Percentiles rank a stretch among this genome's conserved stretches.
Conservation (phyloP, 2,797 vertebrate genomes). For the Eutrigla gurnardus region DNA sequence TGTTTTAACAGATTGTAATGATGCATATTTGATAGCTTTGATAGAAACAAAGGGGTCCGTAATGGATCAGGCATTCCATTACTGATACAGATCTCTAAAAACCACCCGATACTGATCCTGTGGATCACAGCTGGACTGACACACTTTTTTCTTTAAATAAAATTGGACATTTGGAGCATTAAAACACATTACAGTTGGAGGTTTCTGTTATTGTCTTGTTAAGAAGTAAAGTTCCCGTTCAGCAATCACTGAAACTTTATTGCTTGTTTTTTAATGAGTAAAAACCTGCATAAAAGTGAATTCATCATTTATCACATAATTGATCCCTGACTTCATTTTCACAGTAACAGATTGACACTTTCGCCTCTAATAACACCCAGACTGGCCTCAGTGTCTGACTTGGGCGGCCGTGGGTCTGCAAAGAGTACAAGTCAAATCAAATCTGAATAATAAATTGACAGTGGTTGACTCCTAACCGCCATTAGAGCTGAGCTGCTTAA, state of each 20-base stretch:
- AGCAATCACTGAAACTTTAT: background rate
- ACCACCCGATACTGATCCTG: too few relatives aligned
- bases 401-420: background rate
- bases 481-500: slow-evolving; percentile 28
- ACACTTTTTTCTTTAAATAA: too few relatives aligned
- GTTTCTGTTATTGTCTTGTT: background rate
- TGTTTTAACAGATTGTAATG: slow-evolving; percentile 54
- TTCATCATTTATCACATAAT: background rate
- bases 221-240: background rate
- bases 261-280: background rate
- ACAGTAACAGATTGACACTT: too few relatives aligned
- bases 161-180: background rate
- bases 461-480: slow-evolving; percentile 20
- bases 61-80: slow-evolving; percentile 21
- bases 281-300: background rate
- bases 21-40: slow-evolving; percentile 44
- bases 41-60: slow-evolving; percentile 27
- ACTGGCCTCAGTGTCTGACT: background rate
- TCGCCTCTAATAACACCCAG: background rate
- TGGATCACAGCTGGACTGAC: too few relatives aligned
- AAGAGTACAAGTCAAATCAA: slow-evolving; percentile 5
- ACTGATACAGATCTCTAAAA: too few relatives aligned
- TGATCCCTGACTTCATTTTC: background rate
- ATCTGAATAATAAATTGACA: slow-evolving; percentile 21
- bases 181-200: background rate